Conservation (phyloP, 2,797 vertebrate species). For the Takifugu ocellatus region DNA sequence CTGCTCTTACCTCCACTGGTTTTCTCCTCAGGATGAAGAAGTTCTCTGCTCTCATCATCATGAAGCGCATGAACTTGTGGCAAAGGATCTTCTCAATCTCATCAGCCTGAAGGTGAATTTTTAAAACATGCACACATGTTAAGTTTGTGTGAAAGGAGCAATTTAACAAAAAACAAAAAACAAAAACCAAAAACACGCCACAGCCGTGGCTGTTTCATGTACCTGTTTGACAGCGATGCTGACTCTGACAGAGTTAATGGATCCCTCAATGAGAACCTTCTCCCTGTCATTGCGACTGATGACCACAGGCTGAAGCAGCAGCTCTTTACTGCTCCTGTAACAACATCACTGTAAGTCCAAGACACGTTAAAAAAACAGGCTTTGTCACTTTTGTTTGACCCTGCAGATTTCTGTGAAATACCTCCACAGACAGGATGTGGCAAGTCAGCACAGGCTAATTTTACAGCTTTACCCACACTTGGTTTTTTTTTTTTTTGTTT, state of each 20-base stretch:
- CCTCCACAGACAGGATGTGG: conserved; percentile 17
- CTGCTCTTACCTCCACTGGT: conserved; percentile 85
- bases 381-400: not conserved
- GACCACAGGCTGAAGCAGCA: conserved; percentile 92
- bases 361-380: not conserved
- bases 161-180: too few species aligned
- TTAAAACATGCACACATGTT: not conserved
- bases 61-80: conserved; percentile 99
- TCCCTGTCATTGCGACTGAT: conserved; percentile 98
- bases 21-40: conserved; percentile 97
- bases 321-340: conserved; percentile 94
- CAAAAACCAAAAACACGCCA: not conserved
- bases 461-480: conserved; percentile 23
- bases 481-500: conserved; percentile 9
- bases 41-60: conserved; percentile 99
- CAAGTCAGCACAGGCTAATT: conserved; percentile 13
- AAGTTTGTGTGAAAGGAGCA: not conserved
- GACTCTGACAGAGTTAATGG: conserved; percentile 96
- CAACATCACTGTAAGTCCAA: conserved; percentile 4
- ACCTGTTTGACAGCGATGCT: conserved; percentile 99
- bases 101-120: conserved; percentile 78
- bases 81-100: conserved; percentile 99
- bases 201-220: not conserved
- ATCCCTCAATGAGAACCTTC: conserved; percentile 95
- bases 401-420: not conserved